A percentile compares a stretch with the other conserved stretches of the same genome.
These are phyloP conservation scores for Coelopa pilipes DNA, from an alignment of 2,888 invertebrate genomes.

Conservation along the genomic window DNA sequence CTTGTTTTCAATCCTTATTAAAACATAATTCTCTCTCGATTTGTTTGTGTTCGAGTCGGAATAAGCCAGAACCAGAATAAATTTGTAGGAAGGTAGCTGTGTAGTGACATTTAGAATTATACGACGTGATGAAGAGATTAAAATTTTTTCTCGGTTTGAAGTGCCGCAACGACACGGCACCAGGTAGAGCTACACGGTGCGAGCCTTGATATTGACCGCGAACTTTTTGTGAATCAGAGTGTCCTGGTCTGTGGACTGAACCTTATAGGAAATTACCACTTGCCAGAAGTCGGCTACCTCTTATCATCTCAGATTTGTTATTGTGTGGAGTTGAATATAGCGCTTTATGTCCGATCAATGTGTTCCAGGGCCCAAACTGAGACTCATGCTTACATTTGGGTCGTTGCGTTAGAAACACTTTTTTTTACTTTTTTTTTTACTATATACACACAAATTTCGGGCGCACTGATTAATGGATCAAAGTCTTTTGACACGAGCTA, in stretches of 20 bases:
- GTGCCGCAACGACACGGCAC: constrained; percentile 45
- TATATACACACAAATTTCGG: constrained; percentile 39
- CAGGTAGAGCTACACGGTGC: neutral
- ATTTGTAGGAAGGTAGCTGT: constrained; percentile 46
- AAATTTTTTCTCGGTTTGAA: constrained; percentile 60
- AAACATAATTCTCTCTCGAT: constrained; percentile 34
- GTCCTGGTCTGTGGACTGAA: no score
- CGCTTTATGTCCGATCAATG: no score
- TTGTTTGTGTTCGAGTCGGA: constrained; percentile 34
- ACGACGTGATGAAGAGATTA: constrained; percentile 66
- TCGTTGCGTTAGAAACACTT: no score
- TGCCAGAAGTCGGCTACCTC: no score
- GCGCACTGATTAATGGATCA: constrained; percentile 67
- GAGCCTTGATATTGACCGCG: neutral
- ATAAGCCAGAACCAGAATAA: constrained; percentile 31
- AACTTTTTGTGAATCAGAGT: neutral
- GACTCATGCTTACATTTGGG: no score
- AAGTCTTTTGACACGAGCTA: constrained; percentile 67
- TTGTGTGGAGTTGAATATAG: no score
- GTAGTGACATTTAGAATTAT: constrained; percentile 64
- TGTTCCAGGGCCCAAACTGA: no score
- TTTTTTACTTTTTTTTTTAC: no score
- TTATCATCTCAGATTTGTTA: no score
- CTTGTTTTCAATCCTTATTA: constrained; percentile 34
- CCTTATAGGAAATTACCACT: no score